These are phyloP conservation scores for Lophotriccus pileatus DNA, from an alignment of 2,797 vertebrate genomes.

Conservation along the genomic window DNA sequence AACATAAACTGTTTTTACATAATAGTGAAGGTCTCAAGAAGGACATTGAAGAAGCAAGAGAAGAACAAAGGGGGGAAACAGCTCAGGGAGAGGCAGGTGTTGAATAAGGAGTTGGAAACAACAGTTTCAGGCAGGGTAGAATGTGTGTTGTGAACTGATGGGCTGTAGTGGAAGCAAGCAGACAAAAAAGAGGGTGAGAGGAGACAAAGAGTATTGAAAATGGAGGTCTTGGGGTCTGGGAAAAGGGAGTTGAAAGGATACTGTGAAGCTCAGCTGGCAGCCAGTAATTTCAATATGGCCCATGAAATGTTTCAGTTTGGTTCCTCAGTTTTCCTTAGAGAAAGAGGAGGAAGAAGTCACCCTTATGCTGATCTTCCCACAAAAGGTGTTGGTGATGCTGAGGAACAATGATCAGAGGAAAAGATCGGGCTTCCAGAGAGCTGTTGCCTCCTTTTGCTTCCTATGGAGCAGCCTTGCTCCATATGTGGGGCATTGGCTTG, in stretches of 20 bases:
- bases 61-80: neutral
- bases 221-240: neutral
- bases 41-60: neutral
- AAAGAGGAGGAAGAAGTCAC: neutral
- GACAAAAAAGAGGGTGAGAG: neutral
- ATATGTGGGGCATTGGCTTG: accelerated
- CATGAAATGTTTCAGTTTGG: neutral
- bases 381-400: neutral
- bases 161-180: neutral
- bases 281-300: neutral
- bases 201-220: neutral
- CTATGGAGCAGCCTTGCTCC: neutral
- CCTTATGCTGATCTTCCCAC: neutral
- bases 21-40: neutral
- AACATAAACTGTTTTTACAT: neutral
- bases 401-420: neutral
- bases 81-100: neutral
- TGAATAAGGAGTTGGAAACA: neutral
- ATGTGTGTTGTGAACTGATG: neutral
- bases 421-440: neutral
- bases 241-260: neutral
- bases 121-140: neutral
- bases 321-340: neutral
- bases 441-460: neutral
- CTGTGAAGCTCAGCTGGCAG: neutral